Base-by-base conservation (phyloP, 2,888 invertebrate species). In the Oegoconia quadripuncta region DNA sequence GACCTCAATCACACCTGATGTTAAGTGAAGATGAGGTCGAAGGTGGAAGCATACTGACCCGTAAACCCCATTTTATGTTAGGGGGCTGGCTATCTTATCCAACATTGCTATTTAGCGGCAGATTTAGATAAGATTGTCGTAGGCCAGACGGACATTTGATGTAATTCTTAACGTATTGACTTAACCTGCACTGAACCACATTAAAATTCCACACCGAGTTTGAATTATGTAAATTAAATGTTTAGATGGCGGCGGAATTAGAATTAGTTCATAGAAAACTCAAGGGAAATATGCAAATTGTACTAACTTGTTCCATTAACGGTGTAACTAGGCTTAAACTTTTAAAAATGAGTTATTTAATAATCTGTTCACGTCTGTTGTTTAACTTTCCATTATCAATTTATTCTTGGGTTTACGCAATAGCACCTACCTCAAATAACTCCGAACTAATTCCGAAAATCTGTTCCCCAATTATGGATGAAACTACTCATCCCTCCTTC, bases 251-350 rank as follows among this genome's bases (percentile, higher is more conserved):
- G 42, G 35, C 38, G 42, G 44, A 46, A 46, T 44, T 38, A 46
- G 46, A 38, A 33, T 20, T 18, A 12, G 14, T 29, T 34, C 17
- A n/a, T 7, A 14, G 22, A 32, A 32, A 30, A 32, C 14, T 41
- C 44, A 42, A 41, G 36, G n/a, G 43, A 34, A 49, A 51, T 57
- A 52, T 55, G 48, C 48, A 50, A 62, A 61, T 52, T 53, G 52
- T 55, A 50, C 43, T 43, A 50, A 52, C 62, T 50, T 42, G 37
- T 56, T 49, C 55, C 48, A 60, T 64, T 50, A 47, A 55, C 55
- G 29, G 45, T 50, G 48, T 43, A 43, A 55, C 51, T 57, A 52
- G 46, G 44, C 42, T 45, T 56, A 56, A 52, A 48, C 34, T 38
- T 29, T 22, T 47, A 50, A 37, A 46, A 48, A 52, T 52, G 47